Conservation (phyloP, 2,888 invertebrate genomes). For the Athalia rosae region DNA sequence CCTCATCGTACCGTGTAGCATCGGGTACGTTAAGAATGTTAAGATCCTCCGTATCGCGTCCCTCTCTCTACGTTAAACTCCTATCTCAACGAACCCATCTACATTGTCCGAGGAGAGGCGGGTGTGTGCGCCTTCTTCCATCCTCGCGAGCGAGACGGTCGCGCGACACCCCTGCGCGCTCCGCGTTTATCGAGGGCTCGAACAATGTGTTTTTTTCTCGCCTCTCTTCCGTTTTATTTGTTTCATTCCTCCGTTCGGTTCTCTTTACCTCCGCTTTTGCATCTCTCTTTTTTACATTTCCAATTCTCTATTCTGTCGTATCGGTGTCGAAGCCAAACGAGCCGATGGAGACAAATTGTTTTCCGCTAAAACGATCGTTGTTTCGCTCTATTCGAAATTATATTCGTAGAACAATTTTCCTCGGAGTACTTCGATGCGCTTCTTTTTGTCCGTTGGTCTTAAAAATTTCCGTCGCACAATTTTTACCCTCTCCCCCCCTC, state of each 20-base stretch:
- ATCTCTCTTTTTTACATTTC: not conserved
- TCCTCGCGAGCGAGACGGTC: constrained; percentile 43
- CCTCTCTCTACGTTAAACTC: constrained; percentile 54
- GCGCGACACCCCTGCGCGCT: constrained; percentile 2
- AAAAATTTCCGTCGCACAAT: too few species aligned
- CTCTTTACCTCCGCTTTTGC: not conserved
- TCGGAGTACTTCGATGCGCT: too few species aligned
- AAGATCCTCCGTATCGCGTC: constrained; percentile 37
- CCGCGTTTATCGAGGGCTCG: constrained; percentile 61
- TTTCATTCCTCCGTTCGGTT: not conserved
- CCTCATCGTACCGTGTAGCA: not conserved
- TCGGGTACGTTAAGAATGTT: constrained; percentile 41
- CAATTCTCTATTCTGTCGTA: not conserved
- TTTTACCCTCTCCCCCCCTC: too few species aligned
- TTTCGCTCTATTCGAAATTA: too few species aligned
- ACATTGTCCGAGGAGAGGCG: constrained; percentile 65
- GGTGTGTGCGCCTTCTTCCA: constrained; percentile 54
- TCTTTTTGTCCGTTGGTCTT: too few species aligned
- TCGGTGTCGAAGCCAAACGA: not conserved
- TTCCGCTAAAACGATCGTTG: too few species aligned
- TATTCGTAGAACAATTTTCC: too few species aligned
- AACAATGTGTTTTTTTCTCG: constrained; percentile 50
- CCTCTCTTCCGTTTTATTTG: not conserved
- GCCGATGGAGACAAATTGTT: not conserved
- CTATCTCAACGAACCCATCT: constrained; percentile 71